These are phyloP conservation scores for Coracias cyanogaster DNA, from an alignment of 2,797 vertebrate species.

Conservation along the genomic window DNA sequence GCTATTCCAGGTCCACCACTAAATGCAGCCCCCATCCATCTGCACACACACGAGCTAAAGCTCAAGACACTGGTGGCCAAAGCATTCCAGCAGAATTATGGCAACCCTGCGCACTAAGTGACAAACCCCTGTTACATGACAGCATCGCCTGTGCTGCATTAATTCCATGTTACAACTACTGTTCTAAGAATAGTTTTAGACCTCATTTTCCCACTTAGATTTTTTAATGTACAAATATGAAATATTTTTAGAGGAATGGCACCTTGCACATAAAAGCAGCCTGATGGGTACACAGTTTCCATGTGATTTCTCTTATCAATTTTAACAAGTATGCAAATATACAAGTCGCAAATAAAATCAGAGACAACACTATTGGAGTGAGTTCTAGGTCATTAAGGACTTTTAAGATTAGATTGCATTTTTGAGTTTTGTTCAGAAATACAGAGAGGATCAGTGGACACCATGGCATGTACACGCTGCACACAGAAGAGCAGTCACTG, in stretches of 20 bases:
- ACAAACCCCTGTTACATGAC: background rate
- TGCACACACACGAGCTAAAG: background rate
- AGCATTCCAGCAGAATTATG: background rate
- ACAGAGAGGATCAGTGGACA: background rate
- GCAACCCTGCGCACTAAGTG: background rate
- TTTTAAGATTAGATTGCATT: background rate
- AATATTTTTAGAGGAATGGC: background rate
- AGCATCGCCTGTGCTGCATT: background rate
- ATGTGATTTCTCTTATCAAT: background rate
- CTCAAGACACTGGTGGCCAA: background rate
- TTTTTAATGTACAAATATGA: background rate
- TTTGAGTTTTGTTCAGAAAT: background rate
- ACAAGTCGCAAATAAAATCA: background rate
- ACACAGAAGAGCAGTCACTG: background rate
- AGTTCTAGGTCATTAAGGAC: background rate
- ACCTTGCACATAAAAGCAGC: background rate
- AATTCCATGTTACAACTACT: background rate
- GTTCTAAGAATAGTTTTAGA: background rate
- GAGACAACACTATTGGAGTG: background rate
- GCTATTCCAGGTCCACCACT: background rate
- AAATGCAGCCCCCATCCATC: background rate
- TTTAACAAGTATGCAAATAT: background rate
- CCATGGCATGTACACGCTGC: accelerated
- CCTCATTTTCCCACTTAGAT: background rate
- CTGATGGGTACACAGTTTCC: background rate